Conservation (phyloP, 2,888 invertebrate species). For the Lacanobia wlatinum region DNA sequence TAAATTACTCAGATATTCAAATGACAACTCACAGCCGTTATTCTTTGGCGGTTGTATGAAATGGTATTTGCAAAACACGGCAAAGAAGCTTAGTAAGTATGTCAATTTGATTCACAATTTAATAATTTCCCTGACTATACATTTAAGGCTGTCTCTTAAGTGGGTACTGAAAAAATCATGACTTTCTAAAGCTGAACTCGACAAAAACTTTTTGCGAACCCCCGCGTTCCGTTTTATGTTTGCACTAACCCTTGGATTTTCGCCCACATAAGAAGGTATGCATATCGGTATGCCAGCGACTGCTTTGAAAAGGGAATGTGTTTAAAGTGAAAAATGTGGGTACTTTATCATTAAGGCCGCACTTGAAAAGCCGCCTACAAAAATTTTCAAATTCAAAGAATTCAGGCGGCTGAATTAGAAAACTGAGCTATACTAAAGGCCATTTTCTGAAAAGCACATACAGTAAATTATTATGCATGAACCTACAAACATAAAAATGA, state of each 20-base stretch:
- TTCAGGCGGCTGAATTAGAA: constrained; percentile 51
- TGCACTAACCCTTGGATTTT: constrained; percentile 31
- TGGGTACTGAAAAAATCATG: background rate
- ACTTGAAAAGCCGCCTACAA: constrained; percentile 52
- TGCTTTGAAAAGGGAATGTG: constrained; percentile 56
- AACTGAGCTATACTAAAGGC: constrained; percentile 12
- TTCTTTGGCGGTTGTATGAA: background rate
- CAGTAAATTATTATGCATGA: background rate
- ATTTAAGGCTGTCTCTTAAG: background rate
- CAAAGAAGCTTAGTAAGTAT: no score
- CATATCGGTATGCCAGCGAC: constrained; percentile 35
- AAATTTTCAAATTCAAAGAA: constrained; percentile 57
- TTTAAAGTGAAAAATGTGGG: constrained; percentile 56
- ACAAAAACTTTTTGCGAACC: constrained; percentile 7
- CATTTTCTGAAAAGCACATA: constrained; percentile 5
- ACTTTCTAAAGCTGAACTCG: background rate
- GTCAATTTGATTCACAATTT: no score
- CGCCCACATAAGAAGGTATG: constrained; percentile 28
- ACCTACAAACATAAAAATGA: background rate
- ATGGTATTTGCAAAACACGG: no score
- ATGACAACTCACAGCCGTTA: no score
- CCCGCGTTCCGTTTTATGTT: constrained; percentile 8
- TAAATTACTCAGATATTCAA: no score
- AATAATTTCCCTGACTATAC: no score
- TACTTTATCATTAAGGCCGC: constrained; percentile 51